A percentile compares a stretch with the other conserved stretches of the same genome.
phyloP scores from a whole-genome alignment of 2,797 vertebrate genomes.

The Tragopan temminckii region DNA sequence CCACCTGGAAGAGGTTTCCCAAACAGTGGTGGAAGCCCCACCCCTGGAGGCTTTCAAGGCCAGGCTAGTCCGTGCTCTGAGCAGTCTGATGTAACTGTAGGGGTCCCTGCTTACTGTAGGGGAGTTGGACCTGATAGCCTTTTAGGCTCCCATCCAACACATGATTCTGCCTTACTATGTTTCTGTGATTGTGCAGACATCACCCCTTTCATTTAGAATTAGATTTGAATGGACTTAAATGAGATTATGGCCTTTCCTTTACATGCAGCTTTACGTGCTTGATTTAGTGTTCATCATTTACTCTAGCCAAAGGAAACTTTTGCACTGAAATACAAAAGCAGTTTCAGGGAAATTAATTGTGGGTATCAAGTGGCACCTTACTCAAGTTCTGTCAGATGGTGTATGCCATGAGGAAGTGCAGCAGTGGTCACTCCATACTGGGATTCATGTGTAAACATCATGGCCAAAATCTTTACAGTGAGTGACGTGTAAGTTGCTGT shows the following conservation, averaged over 20 bases:
- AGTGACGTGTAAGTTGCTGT: neutral
- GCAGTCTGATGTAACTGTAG: neutral
- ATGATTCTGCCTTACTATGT: neutral
- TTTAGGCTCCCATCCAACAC: neutral
- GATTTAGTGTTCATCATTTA: neutral
- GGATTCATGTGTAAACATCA: accelerated
- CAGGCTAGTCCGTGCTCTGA: neutral
- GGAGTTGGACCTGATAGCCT: neutral
- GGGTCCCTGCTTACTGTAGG: neutral
- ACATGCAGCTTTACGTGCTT: neutral
- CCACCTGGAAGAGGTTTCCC: neutral
- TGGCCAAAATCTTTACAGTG: neutral
- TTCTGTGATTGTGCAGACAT: neutral
- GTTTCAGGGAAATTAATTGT: neutral
- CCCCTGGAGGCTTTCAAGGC: neutral
- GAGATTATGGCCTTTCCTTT: neutral
- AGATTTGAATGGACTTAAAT: neutral
- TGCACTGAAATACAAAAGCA: neutral
- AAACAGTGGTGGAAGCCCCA: neutral
- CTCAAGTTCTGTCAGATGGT: neutral
- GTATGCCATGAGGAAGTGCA: neutral
- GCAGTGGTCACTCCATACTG: accelerated
- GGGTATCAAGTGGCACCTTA: neutral
- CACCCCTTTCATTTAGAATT: neutral
- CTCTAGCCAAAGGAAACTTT: neutral